A percentile compares a stretch with the other conserved stretches of the same genome.
Conservation (phyloP, 2,888 invertebrate species). For the Neocrepidodera transversa region DNA sequence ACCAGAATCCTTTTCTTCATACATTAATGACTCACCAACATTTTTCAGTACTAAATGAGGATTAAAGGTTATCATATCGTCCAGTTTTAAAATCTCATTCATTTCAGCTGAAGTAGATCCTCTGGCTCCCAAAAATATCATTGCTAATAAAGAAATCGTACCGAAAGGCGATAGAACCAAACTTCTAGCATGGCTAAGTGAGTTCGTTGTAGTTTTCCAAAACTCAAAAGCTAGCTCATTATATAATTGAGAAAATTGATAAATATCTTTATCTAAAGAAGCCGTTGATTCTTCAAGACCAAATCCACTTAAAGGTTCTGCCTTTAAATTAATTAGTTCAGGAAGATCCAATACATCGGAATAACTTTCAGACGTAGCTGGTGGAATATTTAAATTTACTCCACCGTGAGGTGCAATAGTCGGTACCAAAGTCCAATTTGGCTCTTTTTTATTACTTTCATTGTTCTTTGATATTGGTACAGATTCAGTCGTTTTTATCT, state of each 20-base stretch:
- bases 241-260: slow-evolving; percentile 80
- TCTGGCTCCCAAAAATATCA: slow-evolving; percentile 87
- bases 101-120: slow-evolving; percentile 89
- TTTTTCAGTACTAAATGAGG: slow-evolving; percentile 87
- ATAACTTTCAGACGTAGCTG: slow-evolving; percentile 35
- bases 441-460: slow-evolving; percentile 42
- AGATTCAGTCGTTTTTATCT: neutral
- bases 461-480: slow-evolving; percentile 30
- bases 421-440: slow-evolving; percentile 66
- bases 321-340: slow-evolving; percentile 62
- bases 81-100: slow-evolving; percentile 84
- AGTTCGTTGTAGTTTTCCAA: slow-evolving; percentile 76
- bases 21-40: slow-evolving; percentile 79
- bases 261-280: slow-evolving; percentile 75
- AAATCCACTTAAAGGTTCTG: slow-evolving; percentile 67
- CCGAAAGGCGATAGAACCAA: slow-evolving; percentile 85
- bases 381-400: slow-evolving; percentile 29
- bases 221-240: slow-evolving; percentile 86
- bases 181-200: slow-evolving; percentile 77
- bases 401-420: slow-evolving; percentile 63
- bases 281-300: slow-evolving; percentile 80
- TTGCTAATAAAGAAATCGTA: slow-evolving; percentile 83
- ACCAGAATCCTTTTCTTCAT: slow-evolving; percentile 71
- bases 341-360: slow-evolving; percentile 52
- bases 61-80: slow-evolving; percentile 89